phyloP scores from a whole-genome alignment of 2,797 vertebrate species.

The Choloepus didactylus region DNA sequence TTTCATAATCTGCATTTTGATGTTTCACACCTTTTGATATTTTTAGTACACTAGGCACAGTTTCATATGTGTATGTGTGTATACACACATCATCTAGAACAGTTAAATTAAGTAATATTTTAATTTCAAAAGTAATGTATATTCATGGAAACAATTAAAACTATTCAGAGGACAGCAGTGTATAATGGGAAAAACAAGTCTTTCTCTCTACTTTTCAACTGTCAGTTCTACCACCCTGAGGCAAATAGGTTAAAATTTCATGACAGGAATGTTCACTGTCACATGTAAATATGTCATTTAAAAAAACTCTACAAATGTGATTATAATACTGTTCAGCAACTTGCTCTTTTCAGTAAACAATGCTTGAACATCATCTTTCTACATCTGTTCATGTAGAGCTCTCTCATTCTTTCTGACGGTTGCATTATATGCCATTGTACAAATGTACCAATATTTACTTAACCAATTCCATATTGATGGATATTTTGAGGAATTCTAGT shows the following conservation, averaged over 20 bases:
- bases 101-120: constrained; percentile 34
- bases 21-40: constrained; percentile 59
- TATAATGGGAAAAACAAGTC: neutral
- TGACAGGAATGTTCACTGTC: neutral
- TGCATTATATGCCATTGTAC: neutral
- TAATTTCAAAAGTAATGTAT: constrained; percentile 23
- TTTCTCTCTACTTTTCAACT: neutral
- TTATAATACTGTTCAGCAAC: neutral
- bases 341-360: neutral
- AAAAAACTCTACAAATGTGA: neutral
- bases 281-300: neutral
- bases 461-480: neutral
- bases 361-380: neutral
- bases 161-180: neutral
- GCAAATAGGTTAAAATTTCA: constrained; percentile 44
- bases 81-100: neutral
- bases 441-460: neutral
- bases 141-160: neutral
- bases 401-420: constrained; percentile 13
- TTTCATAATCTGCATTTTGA: constrained; percentile 78
- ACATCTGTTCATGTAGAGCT: neutral
- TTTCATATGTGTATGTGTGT: neutral
- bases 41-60: constrained; percentile 18
- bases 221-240: neutral
- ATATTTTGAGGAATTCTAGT: neutral